Base-by-base conservation (phyloP, 2,113 vertebrate genomes). In the Dolichallabes microphthalmus region DNA sequence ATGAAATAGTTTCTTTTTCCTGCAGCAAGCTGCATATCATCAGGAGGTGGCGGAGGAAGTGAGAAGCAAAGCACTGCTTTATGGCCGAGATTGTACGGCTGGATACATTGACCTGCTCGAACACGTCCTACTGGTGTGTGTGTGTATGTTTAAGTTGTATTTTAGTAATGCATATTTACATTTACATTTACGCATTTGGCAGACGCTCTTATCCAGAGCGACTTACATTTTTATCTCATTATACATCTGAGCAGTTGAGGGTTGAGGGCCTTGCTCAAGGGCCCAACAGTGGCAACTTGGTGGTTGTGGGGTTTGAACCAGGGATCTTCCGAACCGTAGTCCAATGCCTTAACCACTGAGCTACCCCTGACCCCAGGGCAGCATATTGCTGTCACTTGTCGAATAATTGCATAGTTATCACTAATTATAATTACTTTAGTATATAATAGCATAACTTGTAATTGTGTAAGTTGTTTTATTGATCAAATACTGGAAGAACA, bases 31-130 rank as follows among this genome's bases (percentile, higher is more conserved):
- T 4, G 97, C 98, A 0, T 95, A 95, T 86, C 96, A 99, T 88
- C 94, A 94, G 2, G 98, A 99, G 0, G 97, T 99, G 89, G 90
- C 91, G 0, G 92, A 96, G 20, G 98, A 99, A 11, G 93, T 97
- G 58, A 94, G 95, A 74, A 92, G 85, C 71, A 93, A 96, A 90
- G 98, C 97, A 0, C 91, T 99, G 90, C 95, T 93, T 84, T 98
- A 96, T 0, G 96, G 97, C 50, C 95, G 94, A 0, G 98, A 99
- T 90, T 99, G 98, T 89, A 96, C 96, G n/a, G 89, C 95, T 2
- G 95, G 96, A 69, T 99, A 99, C 90, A 45, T 98, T 89, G 96
- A 95, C 69, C 96, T 99, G 87, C 94, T 99, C 85, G 98, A 99
- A 87, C 97, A 99, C 0, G 98, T 99, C 32, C 93, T 99, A 35